These are phyloP conservation scores for Drosophila atroscutellata DNA, from an alignment of 2,888 invertebrate species.

Conservation along the genomic window DNA sequence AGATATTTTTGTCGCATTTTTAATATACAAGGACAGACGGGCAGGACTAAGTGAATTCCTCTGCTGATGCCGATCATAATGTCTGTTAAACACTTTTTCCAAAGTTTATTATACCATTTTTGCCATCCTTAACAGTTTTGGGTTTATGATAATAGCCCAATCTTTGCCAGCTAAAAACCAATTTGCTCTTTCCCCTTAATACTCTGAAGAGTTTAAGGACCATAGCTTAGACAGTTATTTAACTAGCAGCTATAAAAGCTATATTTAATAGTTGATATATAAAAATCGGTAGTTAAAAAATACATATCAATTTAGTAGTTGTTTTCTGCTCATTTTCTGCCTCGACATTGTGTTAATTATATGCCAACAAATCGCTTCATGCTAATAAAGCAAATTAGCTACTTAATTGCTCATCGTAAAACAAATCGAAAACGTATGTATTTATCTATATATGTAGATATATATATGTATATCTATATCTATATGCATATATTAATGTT, in stretches of 20 bases:
- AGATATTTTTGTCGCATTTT: too few relatives aligned
- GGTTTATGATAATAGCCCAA: not conserved
- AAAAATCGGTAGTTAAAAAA: not conserved
- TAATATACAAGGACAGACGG: too few relatives aligned
- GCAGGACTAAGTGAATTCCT: too few relatives aligned
- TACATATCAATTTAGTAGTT: not conserved
- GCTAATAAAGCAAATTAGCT: not conserved
- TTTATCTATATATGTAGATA: not conserved
- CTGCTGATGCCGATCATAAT: too few relatives aligned
- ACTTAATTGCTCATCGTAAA: conserved; percentile 12
- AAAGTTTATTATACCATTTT: not conserved
- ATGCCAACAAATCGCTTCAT: not conserved
- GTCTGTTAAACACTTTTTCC: not conserved
- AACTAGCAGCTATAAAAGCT: not conserved
- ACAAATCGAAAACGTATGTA: not conserved
- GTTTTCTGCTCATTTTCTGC: not conserved
- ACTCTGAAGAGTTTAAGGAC: not conserved
- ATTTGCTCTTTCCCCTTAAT: not conserved
- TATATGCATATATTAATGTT: conserved; percentile 1
- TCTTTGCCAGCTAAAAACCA: not conserved
- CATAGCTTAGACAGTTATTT: not conserved
- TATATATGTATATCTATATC: not conserved
- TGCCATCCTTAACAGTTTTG: too few relatives aligned
- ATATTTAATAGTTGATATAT: not conserved
- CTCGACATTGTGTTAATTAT: conserved; percentile 9